phyloP scores from a whole-genome alignment of 2,113 vertebrate genomes.

The Gymnogyps californianus region DNA sequence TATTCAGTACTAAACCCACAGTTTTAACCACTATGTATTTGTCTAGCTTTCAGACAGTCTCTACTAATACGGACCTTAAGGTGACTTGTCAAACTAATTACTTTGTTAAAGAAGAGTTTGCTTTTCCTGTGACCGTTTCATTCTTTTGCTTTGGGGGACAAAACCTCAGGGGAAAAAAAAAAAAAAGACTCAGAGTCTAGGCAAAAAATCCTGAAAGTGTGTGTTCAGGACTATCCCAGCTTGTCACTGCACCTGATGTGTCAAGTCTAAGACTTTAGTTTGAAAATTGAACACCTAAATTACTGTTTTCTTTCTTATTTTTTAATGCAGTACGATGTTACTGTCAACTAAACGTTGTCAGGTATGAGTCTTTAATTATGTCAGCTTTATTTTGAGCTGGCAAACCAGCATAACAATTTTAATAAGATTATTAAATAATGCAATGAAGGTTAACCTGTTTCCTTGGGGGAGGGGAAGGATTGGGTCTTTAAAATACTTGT shows the following conservation, averaged over 20 bases:
- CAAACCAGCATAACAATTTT: not conserved
- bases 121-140: not conserved
- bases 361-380: not conserved
- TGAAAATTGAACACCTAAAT: not conserved
- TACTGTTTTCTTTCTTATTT: not conserved
- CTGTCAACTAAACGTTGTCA: not conserved
- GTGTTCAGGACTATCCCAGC: not conserved
- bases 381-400: not conserved
- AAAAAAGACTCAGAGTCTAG: not conserved
- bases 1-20: not conserved
- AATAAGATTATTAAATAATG: not conserved
- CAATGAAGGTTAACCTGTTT: not conserved
- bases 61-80: not conserved
- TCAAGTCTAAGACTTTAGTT: not conserved
- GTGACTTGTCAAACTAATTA: not conserved
- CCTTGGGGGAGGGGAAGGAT: not conserved
- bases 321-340: not conserved
- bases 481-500: not conserved
- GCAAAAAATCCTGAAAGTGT: not conserved
- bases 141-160: conserved; percentile 18
- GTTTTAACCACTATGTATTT: not conserved
- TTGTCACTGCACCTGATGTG: not conserved
- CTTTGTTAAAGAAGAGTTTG: not conserved
- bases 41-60: not conserved
- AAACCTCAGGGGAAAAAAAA: rapidly evolving